Evolutionary conservation across 2,797 vertebrate genomes (phyloP), one percentile per base, ranked within the genome.

Genomic region (Petrocephalus sullivani): DNA sequence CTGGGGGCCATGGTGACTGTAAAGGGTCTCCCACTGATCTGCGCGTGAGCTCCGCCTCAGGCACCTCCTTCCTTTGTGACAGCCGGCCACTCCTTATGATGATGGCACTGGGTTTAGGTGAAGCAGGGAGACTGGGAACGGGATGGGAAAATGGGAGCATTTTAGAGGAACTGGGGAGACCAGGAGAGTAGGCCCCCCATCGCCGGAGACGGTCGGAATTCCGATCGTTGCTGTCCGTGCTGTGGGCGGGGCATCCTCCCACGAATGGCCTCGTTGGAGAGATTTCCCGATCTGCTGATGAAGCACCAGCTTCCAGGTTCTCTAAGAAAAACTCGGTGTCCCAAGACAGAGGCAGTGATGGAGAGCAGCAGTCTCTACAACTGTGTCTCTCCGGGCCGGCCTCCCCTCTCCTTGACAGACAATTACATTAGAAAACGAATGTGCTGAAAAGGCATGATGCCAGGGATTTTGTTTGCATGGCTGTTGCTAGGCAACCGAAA

Each of bases 401-500:
- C 91, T 21, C 53, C 51, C 53, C 28, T 51, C 23, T 84, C 93
- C 93, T 92, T 89, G 92, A 89, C 90, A 90, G 93, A 93, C 93
- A 92, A 93, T 95, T 90, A 93, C 94, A 93, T 95, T 94, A 95
- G 91, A 95, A 89, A 90, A 91, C 92, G 94, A 95, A 96, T 93
- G 93, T 92, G 92, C 93, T 95, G 94, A 95, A 93, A 95, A 94
- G 93, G 94, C 93, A 92, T 92, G 87, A 94, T 95, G 75, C 91
- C 89, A 87, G 87, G 61, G 21, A 84, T 90, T 94, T 92, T 92
- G 90, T 90, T 92, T 90, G 91, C 21, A 81, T 85, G 88, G 92
- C 93, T 92, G 95, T 96, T 96, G 95, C 95, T 93, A 94, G 92
- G 95, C 95, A 95, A 96, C 95, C 92, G 0, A 16, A 6, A 84